Base-by-base conservation (phyloP, 2,888 invertebrate genomes). In the Clostera curtula region DNA sequence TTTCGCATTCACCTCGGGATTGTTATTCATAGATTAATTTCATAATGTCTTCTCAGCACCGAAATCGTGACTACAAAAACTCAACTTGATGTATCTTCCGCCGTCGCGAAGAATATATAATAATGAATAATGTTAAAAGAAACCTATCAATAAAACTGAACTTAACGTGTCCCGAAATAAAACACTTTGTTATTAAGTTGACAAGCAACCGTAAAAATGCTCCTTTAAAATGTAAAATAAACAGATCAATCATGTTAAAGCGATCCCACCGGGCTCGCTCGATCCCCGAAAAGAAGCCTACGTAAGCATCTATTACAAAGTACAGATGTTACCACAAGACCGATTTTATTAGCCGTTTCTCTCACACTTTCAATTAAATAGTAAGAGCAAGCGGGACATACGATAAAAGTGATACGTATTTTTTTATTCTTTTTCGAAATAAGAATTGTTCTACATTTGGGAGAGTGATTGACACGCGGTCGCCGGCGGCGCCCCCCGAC, bases 141-240 rank as follows among this genome's bases (percentile, higher is more conserved):
- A 70, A 69, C 73, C 80, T 77, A 82, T 80, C 82, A 80, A 83
- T 83, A 83, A 79, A 83, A 77, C 61, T 61, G 72, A 80, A 76
- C 67, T 77, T 77, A 79, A 73, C 72, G 66, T 77, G 70, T 80
- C 71, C 58, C 71, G 56, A 77, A 75, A 82, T 80, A 79, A 80
- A 83, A 80, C 71, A 79, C 77, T 79, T 79, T 77, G 80, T 82
- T 82, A 83, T 82, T 79, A 80, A 80, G 82, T 80, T 80, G 83
- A 82, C 83, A 82, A 79, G 74, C 82, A 80, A 80, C 80, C 83
- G 82, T 83, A 83, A 82, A 82, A 83, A 82, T 79, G 79, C 73
- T 75, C 71, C 74, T 82, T 82, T 82, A 82, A 83, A 83, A 82
- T 83, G 80, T 82, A 77, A 83, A 83, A 83, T 82, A 83, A 83